Evolutionary conservation across 2,888 invertebrate genomes (phyloP), one percentile per base, ranked within the genome.

Genomic region (Drosophila barbarae): DNA sequence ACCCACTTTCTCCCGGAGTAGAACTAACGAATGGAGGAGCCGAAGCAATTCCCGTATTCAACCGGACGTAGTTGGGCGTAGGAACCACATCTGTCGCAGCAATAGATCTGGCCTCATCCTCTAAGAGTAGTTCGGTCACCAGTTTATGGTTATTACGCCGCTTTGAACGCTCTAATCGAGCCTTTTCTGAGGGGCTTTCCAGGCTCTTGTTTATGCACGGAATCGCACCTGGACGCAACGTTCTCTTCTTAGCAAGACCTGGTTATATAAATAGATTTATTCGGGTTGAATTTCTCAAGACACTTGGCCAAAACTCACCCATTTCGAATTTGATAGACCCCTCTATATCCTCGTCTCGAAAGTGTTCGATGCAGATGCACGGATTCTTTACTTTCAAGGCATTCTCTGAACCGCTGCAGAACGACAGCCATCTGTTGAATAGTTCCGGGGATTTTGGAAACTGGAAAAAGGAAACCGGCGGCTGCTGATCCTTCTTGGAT

Each of bases 231-330:
- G 73, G 70, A 5, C 61, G 42, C 15, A 77, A 49, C 2, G 66
- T 84, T 35, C 77, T 41, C 42, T 77, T 84, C 2, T 75, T 72
- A 15, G 82, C 78, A 13, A 84, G 52, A 1, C 77, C 77, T 81
- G 32, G 1, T 7, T 9, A 1, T 9, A n/a, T 10, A 36, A 9
- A 9, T 1, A 10, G 4, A 23, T 10, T 10, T 18, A 10, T 9
- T 6, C 1, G 3, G 0, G n/a, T 30, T 39, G 0, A 12, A 13
- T 21, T 32, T 18, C 2, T 1, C 0, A 6, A 1, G 3, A 2
- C 0, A 3, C 1, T 13, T 18, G 6, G 15, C 1, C 7, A 10
- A 10, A 71, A 69, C 77, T 35, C 38, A 77, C 77, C 77, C 81
- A 77, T 77, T 65, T 77, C 74, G 41, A 71, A 83, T 41, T 77